These are phyloP conservation scores for Spilosoma lubricipeda DNA, from an alignment of 2,888 invertebrate genomes.

Conservation along the genomic window DNA sequence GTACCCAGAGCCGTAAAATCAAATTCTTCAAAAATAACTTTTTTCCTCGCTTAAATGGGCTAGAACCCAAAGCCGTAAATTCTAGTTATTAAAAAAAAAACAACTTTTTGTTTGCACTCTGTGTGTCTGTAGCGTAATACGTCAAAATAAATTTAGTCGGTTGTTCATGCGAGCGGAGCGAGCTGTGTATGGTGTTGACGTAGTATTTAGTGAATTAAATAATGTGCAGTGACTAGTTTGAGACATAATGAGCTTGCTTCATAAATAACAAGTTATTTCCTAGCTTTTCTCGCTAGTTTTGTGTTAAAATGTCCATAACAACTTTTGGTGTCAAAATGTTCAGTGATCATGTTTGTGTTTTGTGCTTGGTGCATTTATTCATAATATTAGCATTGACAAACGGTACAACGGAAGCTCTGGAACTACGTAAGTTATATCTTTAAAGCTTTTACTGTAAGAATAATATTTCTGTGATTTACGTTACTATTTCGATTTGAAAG, in stretches of 20 bases:
- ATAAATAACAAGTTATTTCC: constrained; percentile 43
- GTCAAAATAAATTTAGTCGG: constrained; percentile 18
- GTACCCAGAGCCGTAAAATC: no score
- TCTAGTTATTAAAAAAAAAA: no score
- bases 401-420: constrained; percentile 71
- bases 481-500: background rate
- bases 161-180: constrained; percentile 17
- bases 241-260: constrained; percentile 51
- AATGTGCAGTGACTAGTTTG: constrained; percentile 65
- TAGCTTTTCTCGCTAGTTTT: constrained; percentile 38
- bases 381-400: constrained; percentile 77
- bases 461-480: background rate
- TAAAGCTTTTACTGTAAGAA: constrained; percentile 2
- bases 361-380: constrained; percentile 71
- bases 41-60: no score
- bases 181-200: constrained; percentile 23
- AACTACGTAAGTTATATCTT: constrained; percentile 70
- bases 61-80: no score
- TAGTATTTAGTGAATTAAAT: constrained; percentile 45
- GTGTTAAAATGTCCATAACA: constrained; percentile 57
- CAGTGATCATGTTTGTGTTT: constrained; percentile 69
- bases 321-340: constrained; percentile 73
- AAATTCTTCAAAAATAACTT: no score
- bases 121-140: background rate
- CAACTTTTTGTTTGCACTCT: background rate